Evolutionary conservation across 92 coral and sea anemone genomes (phyloP).

Genomic region (Epizoanthus stellaris): DNA sequence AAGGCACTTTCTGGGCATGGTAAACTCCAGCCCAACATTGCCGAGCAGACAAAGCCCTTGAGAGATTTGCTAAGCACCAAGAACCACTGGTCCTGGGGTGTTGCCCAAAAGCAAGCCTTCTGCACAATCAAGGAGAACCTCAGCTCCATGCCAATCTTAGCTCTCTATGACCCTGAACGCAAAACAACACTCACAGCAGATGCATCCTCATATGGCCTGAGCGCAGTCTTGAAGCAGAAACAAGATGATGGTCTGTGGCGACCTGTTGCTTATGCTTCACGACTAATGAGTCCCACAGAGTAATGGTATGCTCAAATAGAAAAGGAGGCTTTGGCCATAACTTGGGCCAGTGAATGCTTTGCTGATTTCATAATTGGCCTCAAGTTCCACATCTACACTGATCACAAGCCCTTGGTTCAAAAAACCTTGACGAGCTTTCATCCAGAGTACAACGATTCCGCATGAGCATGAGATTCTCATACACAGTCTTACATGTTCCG

Average conservation of each 20-base stretch:
- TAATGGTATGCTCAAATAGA: not conserved
- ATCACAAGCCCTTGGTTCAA: conserved; percentile 38
- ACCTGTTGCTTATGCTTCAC: too few species aligned
- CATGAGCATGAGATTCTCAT: conserved; percentile 33
- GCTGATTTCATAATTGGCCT: conserved; percentile 26
- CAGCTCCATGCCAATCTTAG: conserved; percentile 1
- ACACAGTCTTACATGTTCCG: conserved; percentile 13
- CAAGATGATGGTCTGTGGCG: not conserved
- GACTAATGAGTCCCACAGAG: not conserved
- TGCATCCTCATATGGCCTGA: too few species aligned
- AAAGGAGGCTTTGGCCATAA: not conserved
- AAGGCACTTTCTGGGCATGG: not conserved
- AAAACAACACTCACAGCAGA: too few species aligned
- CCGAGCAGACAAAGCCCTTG: too few species aligned
- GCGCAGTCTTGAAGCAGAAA: too few species aligned
- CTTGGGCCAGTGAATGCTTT: not conserved
- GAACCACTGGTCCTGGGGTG: too few species aligned
- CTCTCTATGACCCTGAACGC: conserved; percentile 14
- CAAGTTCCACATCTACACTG: conserved; percentile 33
- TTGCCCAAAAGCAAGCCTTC: conserved; percentile 5
- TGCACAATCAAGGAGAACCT: not conserved
- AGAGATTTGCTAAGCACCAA: too few species aligned
- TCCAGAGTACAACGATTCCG: conserved; percentile 20
- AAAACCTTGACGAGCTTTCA: conserved; percentile 16
- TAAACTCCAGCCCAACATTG: too few species aligned